A percentile compares a stretch with the other conserved stretches of the same genome.
Conservation (phyloP, 2,797 vertebrate species). For the Cyprinodon diabolis region DNA sequence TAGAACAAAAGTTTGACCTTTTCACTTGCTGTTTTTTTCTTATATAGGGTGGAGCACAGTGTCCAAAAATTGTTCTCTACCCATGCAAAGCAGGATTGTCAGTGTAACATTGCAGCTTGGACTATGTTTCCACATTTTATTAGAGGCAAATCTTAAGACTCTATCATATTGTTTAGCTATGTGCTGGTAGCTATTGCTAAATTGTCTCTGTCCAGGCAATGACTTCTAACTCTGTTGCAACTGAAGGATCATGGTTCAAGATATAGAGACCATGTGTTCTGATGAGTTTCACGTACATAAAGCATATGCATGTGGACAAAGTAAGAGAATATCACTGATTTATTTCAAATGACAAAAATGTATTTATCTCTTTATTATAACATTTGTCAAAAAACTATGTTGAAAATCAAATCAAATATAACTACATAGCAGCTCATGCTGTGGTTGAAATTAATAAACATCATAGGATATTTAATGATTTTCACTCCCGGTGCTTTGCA, state of each 20-base stretch:
- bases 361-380: background rate
- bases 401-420: background rate
- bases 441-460: slow-evolving; percentile 7
- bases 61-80: background rate
- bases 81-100: background rate
- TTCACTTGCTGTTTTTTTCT: no score
- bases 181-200: slow-evolving; percentile 69
- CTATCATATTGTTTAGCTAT: slow-evolving; percentile 40
- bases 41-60: background rate
- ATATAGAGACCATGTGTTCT: background rate
- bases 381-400: background rate
- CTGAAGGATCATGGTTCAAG: background rate
- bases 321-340: background rate
- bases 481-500: slow-evolving; percentile 7
- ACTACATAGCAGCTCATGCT: background rate
- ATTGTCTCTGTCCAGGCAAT: slow-evolving; percentile 17
- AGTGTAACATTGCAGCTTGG: background rate
- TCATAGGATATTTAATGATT: slow-evolving; percentile 20
- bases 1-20: no score
- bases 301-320: background rate
- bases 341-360: background rate
- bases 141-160: background rate
- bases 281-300: background rate
- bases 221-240: background rate
- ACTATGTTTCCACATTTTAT: no score